Base-by-base conservation (phyloP, 2,888 invertebrate genomes). In the Peribatodes rhomboidaria region DNA sequence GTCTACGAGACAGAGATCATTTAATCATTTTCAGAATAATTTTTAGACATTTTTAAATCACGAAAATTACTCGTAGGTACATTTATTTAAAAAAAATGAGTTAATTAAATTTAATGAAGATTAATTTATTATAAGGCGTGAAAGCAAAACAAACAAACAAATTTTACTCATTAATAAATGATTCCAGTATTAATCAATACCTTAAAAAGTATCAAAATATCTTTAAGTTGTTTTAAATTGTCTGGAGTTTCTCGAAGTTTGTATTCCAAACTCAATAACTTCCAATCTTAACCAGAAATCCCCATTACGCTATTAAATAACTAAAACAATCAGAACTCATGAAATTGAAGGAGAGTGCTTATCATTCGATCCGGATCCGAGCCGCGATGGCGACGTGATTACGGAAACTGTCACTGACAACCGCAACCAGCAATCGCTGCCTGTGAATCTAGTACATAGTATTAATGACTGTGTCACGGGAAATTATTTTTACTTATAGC, bases 271-370 rank as follows among this genome's bases (percentile, higher is more conserved):
- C 42, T 54, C 42, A 41, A 54, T 31, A 54, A 42, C 16, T 54
- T 42, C 42, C 27, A 8, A 54, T 54, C 27, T 54, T 54, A 64
- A 64, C 59, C 59, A 50, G 59, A 59, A 64, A 55, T 59, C 42
- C 41, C 64, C 55, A 64, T 64, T 64, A 64, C 55, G 54, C 55
- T 44, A 55, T 64, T 64, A 59, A 64, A 59, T 64, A 64, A 59
- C 49, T 59, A 59, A 64, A 59, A 59, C 55, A 64, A 59, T 64
- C 50, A 50, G 31, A 59, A 55, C 54, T 58, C 47, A 11, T 33
- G 14, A 63, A 63, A 53, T 59, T 39, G 54, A 59, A 47, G 31
- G 54, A 59, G n/a, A 27, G 37, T 13, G 22, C 11, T 39, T 31
- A 39, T 54, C 20, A 41, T 33, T n/a, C 50, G 35, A 50, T 20